A percentile compares a stretch with the other conserved stretches of the same genome.
Conservation (phyloP, 2,113 vertebrate genomes). For the Ramphastos sulfuratus region DNA sequence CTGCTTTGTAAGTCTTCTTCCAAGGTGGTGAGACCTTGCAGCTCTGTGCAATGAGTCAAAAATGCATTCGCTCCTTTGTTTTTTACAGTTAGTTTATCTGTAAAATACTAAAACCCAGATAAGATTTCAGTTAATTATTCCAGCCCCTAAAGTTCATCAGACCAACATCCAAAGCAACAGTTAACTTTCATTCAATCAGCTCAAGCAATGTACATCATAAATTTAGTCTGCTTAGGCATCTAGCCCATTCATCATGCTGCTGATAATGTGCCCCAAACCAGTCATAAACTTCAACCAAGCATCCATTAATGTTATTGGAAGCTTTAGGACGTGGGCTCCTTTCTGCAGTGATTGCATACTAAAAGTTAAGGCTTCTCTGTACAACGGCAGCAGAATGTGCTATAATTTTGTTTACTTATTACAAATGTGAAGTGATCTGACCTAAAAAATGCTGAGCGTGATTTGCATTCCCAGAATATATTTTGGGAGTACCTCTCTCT, state of each 20-base stretch:
- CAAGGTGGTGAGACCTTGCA: not conserved
- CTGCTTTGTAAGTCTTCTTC: not conserved
- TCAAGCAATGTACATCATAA: not conserved
- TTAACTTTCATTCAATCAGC: not conserved
- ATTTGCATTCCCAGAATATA: not conserved
- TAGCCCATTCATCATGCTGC: not conserved
- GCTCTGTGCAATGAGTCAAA: not conserved
- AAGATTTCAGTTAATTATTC: not conserved
- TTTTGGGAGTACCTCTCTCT: not conserved
- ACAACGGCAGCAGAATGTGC: not conserved
- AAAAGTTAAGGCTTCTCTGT: not conserved
- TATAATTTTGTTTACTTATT: not conserved
- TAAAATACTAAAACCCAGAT: not conserved
- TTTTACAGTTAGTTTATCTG: not conserved
- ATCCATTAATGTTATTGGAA: not conserved
- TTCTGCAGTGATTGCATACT: not conserved
- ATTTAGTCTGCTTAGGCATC: not conserved
- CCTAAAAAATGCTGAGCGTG: not conserved
- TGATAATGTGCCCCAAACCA: not conserved
- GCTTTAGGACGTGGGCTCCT: not conserved
- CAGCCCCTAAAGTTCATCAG: not conserved
- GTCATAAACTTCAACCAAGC: not conserved
- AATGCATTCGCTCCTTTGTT: not conserved
- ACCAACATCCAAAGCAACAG: not conserved
- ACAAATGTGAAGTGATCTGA: not conserved